phyloP scores from a whole-genome alignment of 2,113 vertebrate species.

The Galemys pyrenaicus region DNA sequence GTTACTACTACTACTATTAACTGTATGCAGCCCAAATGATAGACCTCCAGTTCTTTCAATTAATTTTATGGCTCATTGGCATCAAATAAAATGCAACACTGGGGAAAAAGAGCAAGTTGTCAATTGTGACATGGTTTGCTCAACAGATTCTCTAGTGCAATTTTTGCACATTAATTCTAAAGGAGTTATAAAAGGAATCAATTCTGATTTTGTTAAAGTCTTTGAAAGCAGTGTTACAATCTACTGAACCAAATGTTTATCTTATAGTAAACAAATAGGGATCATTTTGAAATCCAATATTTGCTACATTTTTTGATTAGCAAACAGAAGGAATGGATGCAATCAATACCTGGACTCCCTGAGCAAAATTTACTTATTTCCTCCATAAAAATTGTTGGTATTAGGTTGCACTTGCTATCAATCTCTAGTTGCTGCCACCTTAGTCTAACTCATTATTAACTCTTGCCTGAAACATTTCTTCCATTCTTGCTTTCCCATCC shows the following conservation, averaged over 20 bases:
- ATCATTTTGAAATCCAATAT: slow-evolving; percentile 63
- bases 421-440: not conserved
- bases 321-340: slow-evolving; percentile 53
- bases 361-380: slow-evolving; percentile 52
- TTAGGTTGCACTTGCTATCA: not conserved
- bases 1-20: not conserved
- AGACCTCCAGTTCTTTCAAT: not conserved
- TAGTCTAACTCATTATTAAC: not conserved
- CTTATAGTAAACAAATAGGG: slow-evolving; percentile 55
- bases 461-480: not conserved
- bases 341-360: slow-evolving; percentile 59
- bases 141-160: slow-evolving; percentile 42
- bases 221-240: slow-evolving; percentile 47
- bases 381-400: slow-evolving; percentile 17
- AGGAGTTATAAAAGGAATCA: slow-evolving; percentile 62
- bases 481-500: not conserved
- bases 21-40: not conserved
- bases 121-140: slow-evolving; percentile 33
- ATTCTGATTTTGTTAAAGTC: slow-evolving; percentile 69
- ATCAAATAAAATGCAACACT: slow-evolving; percentile 43
- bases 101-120: slow-evolving; percentile 46
- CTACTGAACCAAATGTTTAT: slow-evolving; percentile 49
- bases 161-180: slow-evolving; percentile 61
- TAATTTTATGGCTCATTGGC: slow-evolving; percentile 19
- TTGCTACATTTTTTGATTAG: slow-evolving; percentile 65